Conservation (phyloP, 2,113 vertebrate species). For the Bubalus kerabau region DNA sequence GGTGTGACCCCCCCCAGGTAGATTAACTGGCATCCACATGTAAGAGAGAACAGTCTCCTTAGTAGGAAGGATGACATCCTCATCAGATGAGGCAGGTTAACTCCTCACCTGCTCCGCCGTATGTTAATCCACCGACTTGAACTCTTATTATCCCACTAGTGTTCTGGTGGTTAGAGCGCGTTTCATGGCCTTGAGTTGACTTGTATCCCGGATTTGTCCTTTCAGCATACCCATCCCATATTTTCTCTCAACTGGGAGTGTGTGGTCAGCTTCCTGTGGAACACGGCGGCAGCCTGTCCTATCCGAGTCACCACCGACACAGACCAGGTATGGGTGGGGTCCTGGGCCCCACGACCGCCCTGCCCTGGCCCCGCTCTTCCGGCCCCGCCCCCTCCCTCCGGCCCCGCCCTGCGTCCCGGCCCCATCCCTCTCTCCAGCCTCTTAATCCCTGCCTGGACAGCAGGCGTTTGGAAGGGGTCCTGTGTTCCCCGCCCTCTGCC, state of each 20-base stretch:
- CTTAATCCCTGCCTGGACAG: no score
- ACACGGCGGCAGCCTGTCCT: conserved; percentile 93
- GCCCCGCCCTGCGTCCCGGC: neutral
- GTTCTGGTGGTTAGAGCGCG: rapidly evolving
- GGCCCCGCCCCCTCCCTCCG: no score
- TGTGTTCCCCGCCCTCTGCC: rapidly evolving
- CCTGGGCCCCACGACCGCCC: rapidly evolving
- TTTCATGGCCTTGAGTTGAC: rapidly evolving
- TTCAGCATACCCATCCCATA: conserved; percentile 84
- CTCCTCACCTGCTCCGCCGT: rapidly evolving
- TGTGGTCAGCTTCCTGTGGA: conserved; percentile 89
- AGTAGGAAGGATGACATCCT: rapidly evolving
- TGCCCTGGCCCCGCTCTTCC: neutral
- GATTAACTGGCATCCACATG: rapidly evolving
- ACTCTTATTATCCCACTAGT: rapidly evolving
- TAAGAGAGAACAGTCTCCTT: rapidly evolving
- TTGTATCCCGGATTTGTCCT: conserved; percentile 42
- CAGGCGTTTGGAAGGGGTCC: neutral
- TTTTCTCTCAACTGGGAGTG: conserved; percentile 90
- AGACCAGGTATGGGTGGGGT: conserved; percentile 79
- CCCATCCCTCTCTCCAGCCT: rapidly evolving
- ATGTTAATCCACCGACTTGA: rapidly evolving
- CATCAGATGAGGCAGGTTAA: rapidly evolving
- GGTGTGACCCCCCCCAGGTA: neutral
- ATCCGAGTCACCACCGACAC: conserved; percentile 79